These are phyloP conservation scores for Rhinichthys klamathensis DNA, from an alignment of 2,113 vertebrate genomes.

Conservation along the genomic window DNA sequence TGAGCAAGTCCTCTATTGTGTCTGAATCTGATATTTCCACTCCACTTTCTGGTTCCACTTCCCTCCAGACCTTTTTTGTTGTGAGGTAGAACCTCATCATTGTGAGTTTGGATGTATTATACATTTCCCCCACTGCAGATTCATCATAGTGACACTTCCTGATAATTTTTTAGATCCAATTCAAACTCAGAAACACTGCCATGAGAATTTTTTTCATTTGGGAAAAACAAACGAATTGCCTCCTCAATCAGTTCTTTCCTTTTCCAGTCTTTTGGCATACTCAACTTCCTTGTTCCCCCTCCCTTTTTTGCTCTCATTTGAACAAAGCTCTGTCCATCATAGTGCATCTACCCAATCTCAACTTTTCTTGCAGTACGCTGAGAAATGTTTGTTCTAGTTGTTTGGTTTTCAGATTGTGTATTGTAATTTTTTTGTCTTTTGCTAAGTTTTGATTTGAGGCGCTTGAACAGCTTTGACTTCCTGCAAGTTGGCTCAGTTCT, in stretches of 20 bases:
- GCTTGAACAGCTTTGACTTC: slow-evolving; percentile 5
- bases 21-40: too few relatives aligned
- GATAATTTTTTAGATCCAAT: not conserved
- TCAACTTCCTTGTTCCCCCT: slow-evolving; percentile 8
- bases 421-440: not conserved
- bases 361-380: not conserved
- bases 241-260: slow-evolving; percentile 5
- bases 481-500: not conserved
- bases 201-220: not conserved
- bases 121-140: too few relatives aligned
- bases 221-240: not conserved
- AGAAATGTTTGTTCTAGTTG: not conserved
- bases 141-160: not conserved
- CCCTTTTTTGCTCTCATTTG: slow-evolving; percentile 2
- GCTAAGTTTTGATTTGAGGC: not conserved
- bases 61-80: too few relatives aligned
- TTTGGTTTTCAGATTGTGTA: not conserved
- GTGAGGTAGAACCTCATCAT: too few relatives aligned
- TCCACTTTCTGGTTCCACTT: too few relatives aligned
- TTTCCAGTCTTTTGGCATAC: slow-evolving; percentile 20
- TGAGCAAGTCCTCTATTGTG: too few relatives aligned
- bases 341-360: slow-evolving; percentile 19
- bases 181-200: not conserved
- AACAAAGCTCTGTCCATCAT: slow-evolving; percentile 9
- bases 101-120: too few relatives aligned